Conservation (phyloP, 2,113 vertebrate genomes). For the Bujurquina vittata region DNA sequence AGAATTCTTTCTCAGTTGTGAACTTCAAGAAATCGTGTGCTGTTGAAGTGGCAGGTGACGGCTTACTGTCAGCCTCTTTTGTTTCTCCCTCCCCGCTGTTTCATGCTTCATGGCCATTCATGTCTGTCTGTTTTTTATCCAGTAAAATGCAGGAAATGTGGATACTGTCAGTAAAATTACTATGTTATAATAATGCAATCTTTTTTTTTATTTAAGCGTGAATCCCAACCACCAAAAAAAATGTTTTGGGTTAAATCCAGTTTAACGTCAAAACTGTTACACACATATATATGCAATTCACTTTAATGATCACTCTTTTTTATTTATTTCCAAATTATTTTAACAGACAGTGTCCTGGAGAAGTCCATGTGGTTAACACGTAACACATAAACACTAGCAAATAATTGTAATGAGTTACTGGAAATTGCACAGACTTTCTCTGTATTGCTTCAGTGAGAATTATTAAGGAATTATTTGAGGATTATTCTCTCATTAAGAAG, state of each 20-base stretch:
- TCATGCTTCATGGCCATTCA: slow-evolving; percentile 35
- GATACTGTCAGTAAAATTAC: not conserved
- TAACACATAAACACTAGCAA: not conserved
- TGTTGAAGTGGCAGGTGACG: slow-evolving; percentile 66
- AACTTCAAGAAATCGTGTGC: not conserved
- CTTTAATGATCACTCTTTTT: not conserved
- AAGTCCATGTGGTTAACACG: not conserved
- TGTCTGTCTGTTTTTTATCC: slow-evolving; percentile 65
- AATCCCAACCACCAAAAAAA: not conserved
- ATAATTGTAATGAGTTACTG: not conserved
- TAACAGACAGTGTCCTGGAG: not conserved
- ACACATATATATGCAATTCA: not conserved
- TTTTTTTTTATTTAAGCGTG: not conserved
- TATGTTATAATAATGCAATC: not conserved
- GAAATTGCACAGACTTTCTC: not conserved
- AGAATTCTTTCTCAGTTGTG: not conserved
- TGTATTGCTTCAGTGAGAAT: not conserved
- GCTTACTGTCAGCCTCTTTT: not conserved
- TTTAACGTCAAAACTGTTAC: not conserved
- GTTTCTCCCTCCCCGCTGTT: slow-evolving; percentile 28
- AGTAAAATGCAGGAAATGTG: slow-evolving; percentile 11
- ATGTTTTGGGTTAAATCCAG: not conserved
- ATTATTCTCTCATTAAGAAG: not conserved
- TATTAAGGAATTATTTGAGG: fast-evolving
- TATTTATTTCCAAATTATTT: not conserved